Evolutionary conservation across 2,113 vertebrate species (phyloP).

Genomic region (Xiphias gladius): DNA sequence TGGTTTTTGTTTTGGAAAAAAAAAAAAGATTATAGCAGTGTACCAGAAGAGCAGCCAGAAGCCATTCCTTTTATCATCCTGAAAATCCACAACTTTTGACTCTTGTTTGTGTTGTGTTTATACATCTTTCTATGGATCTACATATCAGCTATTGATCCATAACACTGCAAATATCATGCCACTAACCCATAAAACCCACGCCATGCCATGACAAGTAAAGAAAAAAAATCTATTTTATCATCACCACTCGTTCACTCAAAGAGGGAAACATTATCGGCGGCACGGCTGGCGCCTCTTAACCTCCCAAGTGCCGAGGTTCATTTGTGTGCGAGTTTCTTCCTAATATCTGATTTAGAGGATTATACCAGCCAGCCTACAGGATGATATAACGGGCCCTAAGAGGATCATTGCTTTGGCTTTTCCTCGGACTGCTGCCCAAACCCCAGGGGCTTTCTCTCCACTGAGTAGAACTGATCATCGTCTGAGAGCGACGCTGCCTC

Average conservation of each 20-base stretch:
- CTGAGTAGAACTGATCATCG: constrained; percentile 48
- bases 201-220: neutral
- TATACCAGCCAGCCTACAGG: constrained; percentile 65
- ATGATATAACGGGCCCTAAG: constrained; percentile 80
- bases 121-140: neutral
- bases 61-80: constrained; percentile 18
- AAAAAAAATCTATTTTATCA: neutral
- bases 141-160: neutral
- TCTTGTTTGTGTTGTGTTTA: constrained; percentile 2
- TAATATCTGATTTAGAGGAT: constrained; percentile 78
- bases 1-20: constrained; percentile 3
- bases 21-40: constrained; percentile 2
- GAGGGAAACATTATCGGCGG: neutral
- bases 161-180: neutral
- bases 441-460: constrained; percentile 47
- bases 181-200: neutral
- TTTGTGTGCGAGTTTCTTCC: constrained; percentile 54
- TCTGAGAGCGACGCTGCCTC: constrained; percentile 36
- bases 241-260: neutral
- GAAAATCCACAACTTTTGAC: neutral
- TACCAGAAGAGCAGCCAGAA: constrained; percentile 32
- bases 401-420: constrained; percentile 79
- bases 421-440: constrained; percentile 62
- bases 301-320: constrained; percentile 29
- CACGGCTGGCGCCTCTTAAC: constrained; percentile 1